Conservation (phyloP, 1,140 invertebrate species). For the Cydia splendana region DNA sequence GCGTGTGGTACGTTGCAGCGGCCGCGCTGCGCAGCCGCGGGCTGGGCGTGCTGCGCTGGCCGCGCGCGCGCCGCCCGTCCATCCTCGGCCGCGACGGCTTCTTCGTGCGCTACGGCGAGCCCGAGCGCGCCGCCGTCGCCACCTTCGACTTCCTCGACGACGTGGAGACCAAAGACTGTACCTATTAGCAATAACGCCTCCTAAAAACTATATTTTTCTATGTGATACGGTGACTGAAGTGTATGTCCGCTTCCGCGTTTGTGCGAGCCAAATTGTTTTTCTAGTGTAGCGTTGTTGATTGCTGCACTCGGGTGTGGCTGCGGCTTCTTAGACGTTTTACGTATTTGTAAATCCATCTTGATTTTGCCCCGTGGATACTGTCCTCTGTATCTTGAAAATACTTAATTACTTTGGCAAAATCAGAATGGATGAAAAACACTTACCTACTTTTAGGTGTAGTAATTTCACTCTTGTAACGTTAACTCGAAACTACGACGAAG, state of each 20-base stretch:
- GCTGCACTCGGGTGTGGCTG: conserved; percentile 59
- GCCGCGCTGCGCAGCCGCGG: conserved; percentile 74
- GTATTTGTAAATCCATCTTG: conserved; percentile 12
- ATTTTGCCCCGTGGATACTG: not conserved
- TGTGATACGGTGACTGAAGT: conserved; percentile 47
- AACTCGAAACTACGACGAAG: conserved; percentile 41
- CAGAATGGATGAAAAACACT: conserved; percentile 12
- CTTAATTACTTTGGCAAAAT: not conserved
- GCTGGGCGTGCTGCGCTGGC: conserved; percentile 72
- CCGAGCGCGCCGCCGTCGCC: conserved; percentile 87
- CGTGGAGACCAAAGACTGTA: conserved; percentile 73
- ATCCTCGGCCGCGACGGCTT: conserved; percentile 88
- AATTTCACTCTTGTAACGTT: conserved; percentile 43
- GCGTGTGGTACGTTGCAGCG: conserved; percentile 71
- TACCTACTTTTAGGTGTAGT: conserved; percentile 58
- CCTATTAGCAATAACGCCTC: conserved; percentile 52
- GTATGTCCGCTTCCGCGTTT: conserved; percentile 38
- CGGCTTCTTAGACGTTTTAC: conserved; percentile 62
- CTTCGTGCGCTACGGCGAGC: conserved; percentile 88
- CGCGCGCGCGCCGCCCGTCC: conserved; percentile 81
- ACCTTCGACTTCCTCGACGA: conserved; percentile 90
- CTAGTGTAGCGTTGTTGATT: conserved; percentile 53
- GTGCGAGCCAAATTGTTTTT: conserved; percentile 48
- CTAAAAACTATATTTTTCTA: conserved; percentile 70
- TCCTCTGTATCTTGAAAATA: not conserved